Conservation (phyloP, 1,140 invertebrate species). For the Drosophila subpulchrella region DNA sequence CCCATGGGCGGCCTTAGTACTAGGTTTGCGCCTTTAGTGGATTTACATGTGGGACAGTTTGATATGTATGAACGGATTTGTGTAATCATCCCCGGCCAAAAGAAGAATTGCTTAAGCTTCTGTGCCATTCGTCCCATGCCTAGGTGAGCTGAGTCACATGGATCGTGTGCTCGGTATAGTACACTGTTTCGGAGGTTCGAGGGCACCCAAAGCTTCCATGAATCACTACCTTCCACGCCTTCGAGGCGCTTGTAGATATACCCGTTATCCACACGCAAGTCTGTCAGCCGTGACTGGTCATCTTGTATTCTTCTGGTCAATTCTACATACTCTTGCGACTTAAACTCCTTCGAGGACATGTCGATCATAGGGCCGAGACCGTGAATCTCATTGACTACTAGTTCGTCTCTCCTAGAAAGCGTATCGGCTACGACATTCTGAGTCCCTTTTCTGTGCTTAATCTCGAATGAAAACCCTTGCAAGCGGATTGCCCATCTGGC, state of each 20-base stretch:
- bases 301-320: background rate
- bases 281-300: too few relatives aligned
- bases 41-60: slow-evolving; percentile 7
- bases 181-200: too few relatives aligned
- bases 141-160: slow-evolving; percentile 13
- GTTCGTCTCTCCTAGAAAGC: slow-evolving; percentile 5
- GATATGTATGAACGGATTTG: slow-evolving; percentile 9
- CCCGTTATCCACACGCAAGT: too few relatives aligned
- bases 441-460: background rate
- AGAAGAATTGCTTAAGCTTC: slow-evolving; percentile 10
- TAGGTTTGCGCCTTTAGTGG: slow-evolving; percentile 11
- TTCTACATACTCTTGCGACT: background rate
- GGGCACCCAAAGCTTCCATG: slow-evolving; percentile 25
- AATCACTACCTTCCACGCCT: too few relatives aligned
- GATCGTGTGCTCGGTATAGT: too few relatives aligned
- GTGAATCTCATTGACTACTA: background rate
- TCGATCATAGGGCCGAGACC: slow-evolving; percentile 4
- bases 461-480: slow-evolving; percentile 2
- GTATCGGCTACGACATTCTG: slow-evolving; percentile 18
- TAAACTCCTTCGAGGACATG: slow-evolving; percentile 10
- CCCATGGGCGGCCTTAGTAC: slow-evolving; percentile 20
- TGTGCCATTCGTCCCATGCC: slow-evolving; percentile 12
- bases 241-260: too few relatives aligned
- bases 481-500: slow-evolving; percentile 26
- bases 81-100: slow-evolving; percentile 6